Conservation (phyloP, 2,113 vertebrate species). For the Cynopterus brachyotis region DNA sequence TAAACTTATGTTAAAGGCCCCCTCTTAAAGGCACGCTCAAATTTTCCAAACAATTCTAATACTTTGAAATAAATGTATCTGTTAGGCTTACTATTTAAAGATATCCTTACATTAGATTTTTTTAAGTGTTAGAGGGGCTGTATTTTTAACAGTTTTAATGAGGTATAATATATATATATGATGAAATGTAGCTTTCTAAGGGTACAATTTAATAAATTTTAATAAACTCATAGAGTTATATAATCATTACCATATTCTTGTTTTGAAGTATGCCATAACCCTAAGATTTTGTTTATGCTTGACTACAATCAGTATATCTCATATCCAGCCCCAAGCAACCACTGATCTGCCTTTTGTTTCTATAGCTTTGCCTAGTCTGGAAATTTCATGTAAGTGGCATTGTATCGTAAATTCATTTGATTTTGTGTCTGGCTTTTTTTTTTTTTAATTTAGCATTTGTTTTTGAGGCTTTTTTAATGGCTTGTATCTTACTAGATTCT, state of each 20-base stretch:
- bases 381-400: neutral
- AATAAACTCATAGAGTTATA: neutral
- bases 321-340: neutral
- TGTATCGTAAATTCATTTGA: neutral
- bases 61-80: slow-evolving; percentile 5
- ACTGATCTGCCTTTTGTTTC: neutral
- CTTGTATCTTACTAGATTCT: neutral
- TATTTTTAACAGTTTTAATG: neutral
- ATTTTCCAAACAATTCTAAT: neutral
- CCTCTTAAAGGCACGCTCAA: neutral
- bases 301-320: neutral
- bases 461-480: neutral
- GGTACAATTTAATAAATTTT: neutral
- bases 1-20: neutral
- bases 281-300: neutral
- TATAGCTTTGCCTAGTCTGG: neutral
- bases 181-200: neutral
- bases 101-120: neutral
- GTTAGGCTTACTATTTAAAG: neutral
- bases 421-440: neutral
- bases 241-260: neutral
- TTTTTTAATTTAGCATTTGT: neutral
- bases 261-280: neutral
- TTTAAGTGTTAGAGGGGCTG: neutral
- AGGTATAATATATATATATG: neutral